These are phyloP conservation scores for Glaucopsyche alexis DNA, from an alignment of 2,888 invertebrate genomes.

Conservation along the genomic window DNA sequence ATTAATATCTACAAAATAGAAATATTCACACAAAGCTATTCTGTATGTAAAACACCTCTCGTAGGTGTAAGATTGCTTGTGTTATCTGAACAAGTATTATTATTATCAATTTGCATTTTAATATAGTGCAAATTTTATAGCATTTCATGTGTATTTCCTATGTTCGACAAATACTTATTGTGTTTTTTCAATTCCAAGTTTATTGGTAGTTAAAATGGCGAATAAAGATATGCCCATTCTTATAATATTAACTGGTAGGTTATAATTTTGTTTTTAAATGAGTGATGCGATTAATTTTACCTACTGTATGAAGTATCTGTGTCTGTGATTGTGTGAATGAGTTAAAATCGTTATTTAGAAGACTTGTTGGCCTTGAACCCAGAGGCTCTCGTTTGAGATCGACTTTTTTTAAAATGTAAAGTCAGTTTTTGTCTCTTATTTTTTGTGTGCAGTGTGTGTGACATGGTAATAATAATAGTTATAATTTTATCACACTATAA, in stretches of 20 bases:
- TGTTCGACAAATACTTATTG: background rate
- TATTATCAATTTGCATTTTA: too few species aligned
- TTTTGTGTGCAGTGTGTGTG: background rate
- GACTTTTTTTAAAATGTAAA: background rate
- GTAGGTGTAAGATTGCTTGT: background rate
- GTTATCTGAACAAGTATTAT: background rate
- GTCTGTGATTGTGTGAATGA: background rate
- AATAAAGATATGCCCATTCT: background rate
- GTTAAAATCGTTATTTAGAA: background rate
- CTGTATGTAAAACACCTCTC: background rate
- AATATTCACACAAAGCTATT: background rate
- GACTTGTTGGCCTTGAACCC: background rate
- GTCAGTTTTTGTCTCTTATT: too few species aligned
- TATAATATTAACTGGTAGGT: conserved; percentile 18
- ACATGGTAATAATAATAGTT: too few species aligned
- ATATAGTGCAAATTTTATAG: background rate
- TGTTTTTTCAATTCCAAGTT: background rate
- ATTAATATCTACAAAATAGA: background rate
- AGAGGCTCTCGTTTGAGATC: background rate
- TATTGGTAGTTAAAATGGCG: conserved; percentile 11
- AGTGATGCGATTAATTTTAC: background rate
- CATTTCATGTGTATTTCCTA: background rate
- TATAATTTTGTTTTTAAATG: background rate
- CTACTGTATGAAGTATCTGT: too few species aligned
- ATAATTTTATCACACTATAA: background rate